Evolutionary conservation across 1,140 invertebrate species (phyloP).

Genomic region (Caerostris extrusa): DNA sequence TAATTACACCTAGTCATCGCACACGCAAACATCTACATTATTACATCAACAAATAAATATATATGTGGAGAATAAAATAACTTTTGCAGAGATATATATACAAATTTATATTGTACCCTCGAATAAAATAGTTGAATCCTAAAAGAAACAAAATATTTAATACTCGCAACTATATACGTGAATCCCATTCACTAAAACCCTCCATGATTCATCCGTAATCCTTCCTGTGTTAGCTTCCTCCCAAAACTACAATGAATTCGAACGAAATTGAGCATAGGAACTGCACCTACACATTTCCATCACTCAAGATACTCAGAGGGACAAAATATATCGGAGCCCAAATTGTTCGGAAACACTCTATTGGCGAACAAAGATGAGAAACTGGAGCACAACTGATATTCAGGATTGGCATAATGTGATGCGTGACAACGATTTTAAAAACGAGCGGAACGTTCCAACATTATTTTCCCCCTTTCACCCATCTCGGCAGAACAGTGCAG

Average conservation of each 20-base stretch:
- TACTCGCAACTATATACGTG: not conserved
- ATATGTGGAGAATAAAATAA: too few species aligned
- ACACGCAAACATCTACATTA: too few species aligned
- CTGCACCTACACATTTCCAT: conserved; percentile 37
- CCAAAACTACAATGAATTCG: conserved; percentile 12
- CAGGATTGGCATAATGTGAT: conserved; percentile 4
- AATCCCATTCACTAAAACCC: not conserved
- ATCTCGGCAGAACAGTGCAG: conserved; percentile 7
- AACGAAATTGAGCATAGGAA: conserved; percentile 33
- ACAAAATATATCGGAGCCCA: conserved; percentile 54
- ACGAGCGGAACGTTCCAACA: conserved; percentile 14
- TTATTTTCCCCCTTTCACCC: not conserved
- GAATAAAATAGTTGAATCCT: too few species aligned
- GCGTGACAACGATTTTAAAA: conserved; percentile 63
- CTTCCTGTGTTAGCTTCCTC: not conserved
- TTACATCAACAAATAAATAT: too few species aligned
- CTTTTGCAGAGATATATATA: too few species aligned
- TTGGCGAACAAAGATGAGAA: conserved; percentile 47
- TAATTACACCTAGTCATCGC: too few species aligned
- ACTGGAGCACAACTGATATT: conserved; percentile 53
- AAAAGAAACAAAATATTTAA: not conserved
- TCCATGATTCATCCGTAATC: too few species aligned
- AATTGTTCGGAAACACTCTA: conserved; percentile 68
- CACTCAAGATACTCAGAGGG: not conserved
- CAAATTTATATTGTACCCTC: too few species aligned